A percentile compares a stretch with the other conserved stretches of the same genome.
Conservation (phyloP, 2,113 vertebrate species). For the Merops nubicus region DNA sequence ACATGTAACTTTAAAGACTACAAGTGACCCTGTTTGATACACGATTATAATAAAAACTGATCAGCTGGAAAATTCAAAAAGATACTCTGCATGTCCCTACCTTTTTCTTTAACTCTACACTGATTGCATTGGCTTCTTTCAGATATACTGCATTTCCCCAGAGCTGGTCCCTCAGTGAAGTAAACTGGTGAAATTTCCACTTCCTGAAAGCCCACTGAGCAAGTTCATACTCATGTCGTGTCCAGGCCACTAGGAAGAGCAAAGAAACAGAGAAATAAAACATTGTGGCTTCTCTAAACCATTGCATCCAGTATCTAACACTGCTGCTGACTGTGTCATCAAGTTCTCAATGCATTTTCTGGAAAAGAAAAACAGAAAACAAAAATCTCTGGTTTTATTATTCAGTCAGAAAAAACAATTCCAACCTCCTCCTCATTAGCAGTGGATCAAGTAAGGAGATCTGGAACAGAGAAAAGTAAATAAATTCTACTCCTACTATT, state of each 20-base stretch:
- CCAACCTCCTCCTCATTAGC: neutral
- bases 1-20: rapidly evolving
- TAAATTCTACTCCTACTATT: neutral
- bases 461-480: neutral
- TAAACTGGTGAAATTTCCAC: constrained; percentile 98
- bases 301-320: neutral
- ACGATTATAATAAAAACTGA: neutral
- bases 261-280: neutral
- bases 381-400: neutral
- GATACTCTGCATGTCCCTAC: constrained; percentile 55
- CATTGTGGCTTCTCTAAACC: neutral
- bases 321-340: neutral
- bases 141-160: constrained; percentile 98
- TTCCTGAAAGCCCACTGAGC: constrained; percentile 98
- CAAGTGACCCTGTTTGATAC: neutral
- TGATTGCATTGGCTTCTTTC: constrained; percentile 98
- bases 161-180: constrained; percentile 92
- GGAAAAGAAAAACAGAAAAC: neutral
- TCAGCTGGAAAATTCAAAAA: neutral
- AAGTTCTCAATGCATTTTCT: neutral
- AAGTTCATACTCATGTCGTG: constrained; percentile 90
- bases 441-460: neutral
- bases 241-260: constrained; percentile 88
- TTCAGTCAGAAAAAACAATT: neutral
- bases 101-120: constrained; percentile 98